These are phyloP conservation scores for Sebastes steindachneri DNA, from an alignment of 2,797 vertebrate genomes.

Conservation along the genomic window DNA sequence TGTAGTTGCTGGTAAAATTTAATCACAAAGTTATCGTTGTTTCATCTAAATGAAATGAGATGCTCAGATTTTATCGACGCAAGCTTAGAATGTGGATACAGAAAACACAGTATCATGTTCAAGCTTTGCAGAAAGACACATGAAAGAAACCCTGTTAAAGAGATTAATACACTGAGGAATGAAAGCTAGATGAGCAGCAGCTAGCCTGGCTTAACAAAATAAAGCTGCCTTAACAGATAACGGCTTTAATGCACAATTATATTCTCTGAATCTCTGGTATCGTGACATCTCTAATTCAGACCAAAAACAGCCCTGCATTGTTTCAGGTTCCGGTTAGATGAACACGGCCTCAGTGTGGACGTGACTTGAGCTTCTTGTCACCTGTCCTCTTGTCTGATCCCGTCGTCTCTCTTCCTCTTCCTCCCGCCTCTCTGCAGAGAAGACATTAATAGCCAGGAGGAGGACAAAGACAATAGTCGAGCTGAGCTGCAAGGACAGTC, in stretches of 20 bases:
- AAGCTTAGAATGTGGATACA: not conserved
- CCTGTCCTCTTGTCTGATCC: not conserved
- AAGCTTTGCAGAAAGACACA: not conserved
- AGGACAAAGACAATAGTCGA: constrained; percentile 6
- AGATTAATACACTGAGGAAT: not conserved
- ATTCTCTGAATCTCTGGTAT: no score
- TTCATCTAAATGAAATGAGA: not conserved
- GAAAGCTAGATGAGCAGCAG: not conserved
- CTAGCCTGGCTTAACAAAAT: no score
- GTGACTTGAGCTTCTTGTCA: not conserved
- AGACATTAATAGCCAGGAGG: constrained; percentile 20
- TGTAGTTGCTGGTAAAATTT: not conserved
- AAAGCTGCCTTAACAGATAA: not conserved
- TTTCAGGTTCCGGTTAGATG: not conserved
- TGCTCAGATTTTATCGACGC: not conserved
- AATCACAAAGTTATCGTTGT: not conserved
- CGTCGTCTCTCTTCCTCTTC: not conserved
- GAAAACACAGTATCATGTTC: not conserved
- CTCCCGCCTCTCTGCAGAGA: constrained; percentile 1
- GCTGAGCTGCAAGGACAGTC: constrained; percentile 15
- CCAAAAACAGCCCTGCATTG: not conserved
- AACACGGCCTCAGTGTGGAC: not conserved
- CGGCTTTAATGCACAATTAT: not conserved
- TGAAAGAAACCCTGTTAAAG: not conserved
- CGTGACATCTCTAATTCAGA: no score